Percentiles rank a stretch among this genome's conserved stretches.
Evolutionary conservation across 2,113 vertebrate genomes (phyloP).

Genomic region (Nothocercus nigrocapillus): DNA sequence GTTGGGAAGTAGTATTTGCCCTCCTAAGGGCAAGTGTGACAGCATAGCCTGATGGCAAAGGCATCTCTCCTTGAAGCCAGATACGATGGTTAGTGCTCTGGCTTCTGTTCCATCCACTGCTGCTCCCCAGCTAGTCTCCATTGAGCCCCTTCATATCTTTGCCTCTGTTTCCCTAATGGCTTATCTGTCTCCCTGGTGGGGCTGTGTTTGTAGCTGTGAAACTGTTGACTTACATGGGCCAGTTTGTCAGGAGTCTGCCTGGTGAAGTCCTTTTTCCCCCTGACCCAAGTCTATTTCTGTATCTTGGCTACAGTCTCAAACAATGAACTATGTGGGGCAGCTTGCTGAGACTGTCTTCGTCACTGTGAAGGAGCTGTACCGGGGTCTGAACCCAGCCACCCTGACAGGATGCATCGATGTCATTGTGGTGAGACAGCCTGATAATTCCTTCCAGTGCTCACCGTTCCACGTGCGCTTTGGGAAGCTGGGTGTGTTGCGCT

Average conservation of each 20-base stretch:
- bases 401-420: conserved; percentile 92
- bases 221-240: no score
- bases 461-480: conserved; percentile 95
- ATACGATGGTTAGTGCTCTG: neutral
- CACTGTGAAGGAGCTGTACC: conserved; percentile 91
- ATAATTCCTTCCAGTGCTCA: conserved; percentile 91
- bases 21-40: neutral
- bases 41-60: neutral
- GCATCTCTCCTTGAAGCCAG: neutral
- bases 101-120: neutral
- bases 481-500: conserved; percentile 92
- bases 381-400: conserved; percentile 90
- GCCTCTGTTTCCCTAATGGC: neutral
- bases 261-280: neutral
- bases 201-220: neutral
- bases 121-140: neutral
- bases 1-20: neutral
- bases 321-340: conserved; percentile 96
- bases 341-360: conserved; percentile 89
- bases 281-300: neutral
- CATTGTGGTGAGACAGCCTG: conserved; percentile 89
- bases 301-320: conserved; percentile 72
- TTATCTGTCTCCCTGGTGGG: fast-evolving
- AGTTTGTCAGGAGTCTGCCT: neutral
- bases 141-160: neutral